phyloP scores from a whole-genome alignment of 2,888 invertebrate genomes.

The Eupithecia exiguata region DNA sequence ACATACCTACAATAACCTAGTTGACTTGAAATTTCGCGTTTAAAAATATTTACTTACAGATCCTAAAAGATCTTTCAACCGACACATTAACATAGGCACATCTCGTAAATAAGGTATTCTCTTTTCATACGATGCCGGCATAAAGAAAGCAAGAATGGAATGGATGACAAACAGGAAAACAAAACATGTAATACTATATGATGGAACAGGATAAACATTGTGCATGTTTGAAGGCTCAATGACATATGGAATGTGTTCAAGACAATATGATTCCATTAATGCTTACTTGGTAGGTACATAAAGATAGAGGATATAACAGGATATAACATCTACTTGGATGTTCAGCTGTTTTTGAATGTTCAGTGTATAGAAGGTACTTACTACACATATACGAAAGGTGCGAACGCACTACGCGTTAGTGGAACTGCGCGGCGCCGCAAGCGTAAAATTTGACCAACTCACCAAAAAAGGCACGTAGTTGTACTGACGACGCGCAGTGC shows the following conservation, averaged over 20 bases:
- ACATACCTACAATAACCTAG: too few species aligned
- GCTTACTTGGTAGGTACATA: neutral
- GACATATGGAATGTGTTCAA: neutral
- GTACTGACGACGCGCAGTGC: too few species aligned
- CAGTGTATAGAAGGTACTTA: too few species aligned
- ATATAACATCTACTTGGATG: too few species aligned
- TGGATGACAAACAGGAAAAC: constrained; percentile 32
- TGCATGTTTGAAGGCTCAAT: constrained; percentile 4
- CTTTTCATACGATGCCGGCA: neutral
- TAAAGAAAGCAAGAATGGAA: constrained; percentile 14
- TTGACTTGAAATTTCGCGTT: neutral
- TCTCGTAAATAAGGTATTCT: neutral
- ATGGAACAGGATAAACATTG: neutral
- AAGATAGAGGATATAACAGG: too few species aligned
- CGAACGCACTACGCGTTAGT: too few species aligned
- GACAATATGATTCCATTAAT: neutral
- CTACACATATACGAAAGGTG: too few species aligned
- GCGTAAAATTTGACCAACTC: too few species aligned
- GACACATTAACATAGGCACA: neutral
- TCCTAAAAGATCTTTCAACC: neutral
- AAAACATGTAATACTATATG: constrained; percentile 17
- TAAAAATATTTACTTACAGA: neutral
- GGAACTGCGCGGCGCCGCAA: too few species aligned
- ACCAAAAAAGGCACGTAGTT: too few species aligned
- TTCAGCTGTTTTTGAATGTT: too few species aligned